phyloP scores from a whole-genome alignment of 2,113 vertebrate genomes.

The Gulo gulo region DNA sequence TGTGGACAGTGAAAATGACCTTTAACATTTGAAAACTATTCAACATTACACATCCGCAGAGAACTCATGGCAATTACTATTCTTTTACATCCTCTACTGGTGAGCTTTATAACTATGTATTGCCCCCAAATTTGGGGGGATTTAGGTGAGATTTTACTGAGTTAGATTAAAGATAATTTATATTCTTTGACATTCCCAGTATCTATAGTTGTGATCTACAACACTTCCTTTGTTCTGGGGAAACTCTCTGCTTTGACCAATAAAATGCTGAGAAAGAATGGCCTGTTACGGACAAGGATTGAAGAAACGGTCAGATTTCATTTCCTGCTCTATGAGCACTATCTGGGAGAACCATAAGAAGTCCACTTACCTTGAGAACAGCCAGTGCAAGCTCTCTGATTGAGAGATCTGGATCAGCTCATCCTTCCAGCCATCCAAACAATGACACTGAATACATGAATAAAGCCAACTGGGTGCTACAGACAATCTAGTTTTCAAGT shows the following conservation, averaged over 20 bases:
- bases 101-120: neutral
- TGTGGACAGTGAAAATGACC: neutral
- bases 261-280: neutral
- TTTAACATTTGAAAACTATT: neutral
- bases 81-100: neutral
- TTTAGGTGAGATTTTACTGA: neutral
- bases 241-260: neutral
- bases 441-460: neutral
- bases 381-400: accelerated
- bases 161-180: neutral
- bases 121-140: neutral
- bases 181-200: neutral
- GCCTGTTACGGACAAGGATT: neutral
- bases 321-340: neutral
- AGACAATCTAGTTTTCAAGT: neutral
- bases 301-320: neutral
- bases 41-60: neutral
- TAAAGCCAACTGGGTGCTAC: neutral
- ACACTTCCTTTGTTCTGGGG: neutral
- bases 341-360: neutral
- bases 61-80: neutral
- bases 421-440: too few species aligned
- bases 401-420: neutral
- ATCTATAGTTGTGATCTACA: neutral
- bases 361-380: neutral